Evolutionary conservation across 2,113 vertebrate genomes (phyloP), one percentile per base, ranked within the genome.

Genomic region (Falco punctatus): DNA sequence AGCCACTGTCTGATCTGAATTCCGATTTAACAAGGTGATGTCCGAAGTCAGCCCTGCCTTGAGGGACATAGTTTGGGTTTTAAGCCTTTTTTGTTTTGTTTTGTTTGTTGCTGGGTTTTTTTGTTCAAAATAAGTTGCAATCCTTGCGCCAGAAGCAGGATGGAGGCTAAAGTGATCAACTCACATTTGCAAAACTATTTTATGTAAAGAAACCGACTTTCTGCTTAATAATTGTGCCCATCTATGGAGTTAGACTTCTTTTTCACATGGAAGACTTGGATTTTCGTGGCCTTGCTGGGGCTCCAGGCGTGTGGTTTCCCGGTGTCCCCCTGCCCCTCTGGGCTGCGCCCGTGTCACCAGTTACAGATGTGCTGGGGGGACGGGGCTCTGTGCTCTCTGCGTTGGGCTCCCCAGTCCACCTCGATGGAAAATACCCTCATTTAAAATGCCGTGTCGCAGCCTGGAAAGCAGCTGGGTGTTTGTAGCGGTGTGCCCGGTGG

Each of bases 361-460:
- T 16, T 33, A 4, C 49, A 27, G 73, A 5, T 4, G 21, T 4
- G 42, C 9, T 7, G 30, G 4, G 71, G 62, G 79, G 28, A 17
- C 2, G 2, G 15, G 0, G 17, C 57, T 55, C 66, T 18, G 27
- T 12, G 49, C 40, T 17, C 21, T 11, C 71, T 40, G 23, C 30
- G 3, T 10, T 33, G 57, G 11, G 20, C 27, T 19, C 24, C 26
- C 9, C 4, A 1, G 7, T 13, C 55, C 11, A 2, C 40, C 35
- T 15, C 26, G 1, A 0, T 13, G 61, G 38, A 30, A 30, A 15
- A 54, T 7, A 17, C 21, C 32, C 44, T 15, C 10, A 1, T 18
- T 30, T 48, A 13, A 48, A 46, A 55, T 3, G 49, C 21, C 6
- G 0, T 0, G 18, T 38, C 19, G 21, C 1, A 1, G 35, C 33